Base-by-base conservation (phyloP, 2,113 vertebrate genomes). In the Pycnonotus jocosus region DNA sequence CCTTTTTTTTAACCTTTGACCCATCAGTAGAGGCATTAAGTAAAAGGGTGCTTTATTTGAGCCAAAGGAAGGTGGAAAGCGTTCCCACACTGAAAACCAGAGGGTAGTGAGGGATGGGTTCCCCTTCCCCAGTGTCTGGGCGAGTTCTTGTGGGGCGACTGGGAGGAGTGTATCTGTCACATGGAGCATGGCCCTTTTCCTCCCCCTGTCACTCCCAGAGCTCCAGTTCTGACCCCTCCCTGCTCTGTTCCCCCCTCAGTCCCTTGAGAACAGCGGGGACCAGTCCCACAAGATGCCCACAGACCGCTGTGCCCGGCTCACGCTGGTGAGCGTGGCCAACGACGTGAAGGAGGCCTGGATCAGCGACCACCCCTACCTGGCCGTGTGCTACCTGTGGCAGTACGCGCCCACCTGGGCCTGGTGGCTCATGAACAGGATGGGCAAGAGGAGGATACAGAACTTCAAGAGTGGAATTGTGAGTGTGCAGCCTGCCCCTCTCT, bases 271-370 rank as follows among this genome's bases (percentile, higher is more conserved):
- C 19, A 33, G 15, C 0, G 98, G 97, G 7, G 98, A 97, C 53
- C 98, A 99, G 94, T 95, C 92, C 12, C 84, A 98, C 97, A 99
- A 99, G 98, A 99, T 99, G 99, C 33, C 97, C 7, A 98, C 99
- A 0, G 96, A 96, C 19, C 99, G 99, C 81, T 99, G 99, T 33
- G 99, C 91, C 27, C 97, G 47, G 16, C 98, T 99, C 62, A 99
- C 98, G n/a, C 95, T 99, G 92, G 97, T 99, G 74, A 98, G 98
- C 92, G 86, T 97, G 24, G 98, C 98, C 88, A 99, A 99, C 5
- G 95, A 97, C 38, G 90, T 99, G 91, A 98, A 99, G 95, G 99
- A 99, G 96, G 98, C 98, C 73, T 99, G 99, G 99, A 97, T 99
- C 12, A 93, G 98, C 0, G 97, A 99, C 58, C 98, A 99, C 6